These are phyloP conservation scores for Eupithecia centaureata DNA, from an alignment of 2,888 invertebrate species.

Conservation along the genomic window DNA sequence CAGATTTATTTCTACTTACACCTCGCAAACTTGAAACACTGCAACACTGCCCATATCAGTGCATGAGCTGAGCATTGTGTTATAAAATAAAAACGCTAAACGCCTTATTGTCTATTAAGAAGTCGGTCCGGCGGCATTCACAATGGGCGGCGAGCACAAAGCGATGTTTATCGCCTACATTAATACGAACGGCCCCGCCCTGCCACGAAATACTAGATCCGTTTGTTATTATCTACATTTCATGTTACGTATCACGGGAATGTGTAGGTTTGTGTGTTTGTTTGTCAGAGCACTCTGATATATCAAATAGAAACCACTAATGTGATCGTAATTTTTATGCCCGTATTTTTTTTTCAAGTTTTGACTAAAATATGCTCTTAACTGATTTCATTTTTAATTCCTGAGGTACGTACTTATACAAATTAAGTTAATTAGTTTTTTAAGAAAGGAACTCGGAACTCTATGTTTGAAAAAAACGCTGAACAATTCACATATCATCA, in stretches of 20 bases:
- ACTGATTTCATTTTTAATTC: too few species aligned
- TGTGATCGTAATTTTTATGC: too few species aligned
- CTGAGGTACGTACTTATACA: too few species aligned
- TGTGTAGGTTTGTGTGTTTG: conserved; percentile 4
- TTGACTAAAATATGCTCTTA: too few species aligned
- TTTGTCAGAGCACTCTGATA: background rate
- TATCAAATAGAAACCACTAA: background rate
- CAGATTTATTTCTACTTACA: background rate
- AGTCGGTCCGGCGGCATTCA: conserved; percentile 69
- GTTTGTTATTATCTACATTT: conserved; percentile 54
- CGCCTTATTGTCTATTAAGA: conserved; percentile 82
- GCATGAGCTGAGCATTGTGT: conserved; percentile 63
- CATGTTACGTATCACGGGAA: background rate
- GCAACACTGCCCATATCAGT: conserved; percentile 52
- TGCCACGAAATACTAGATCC: conserved; percentile 79
- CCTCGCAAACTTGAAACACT: background rate
- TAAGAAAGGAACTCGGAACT: background rate
- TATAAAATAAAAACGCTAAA: conserved; percentile 81
- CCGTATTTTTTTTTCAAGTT: too few species aligned
- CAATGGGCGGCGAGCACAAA: conserved; percentile 80
- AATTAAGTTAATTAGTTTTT: too few species aligned
- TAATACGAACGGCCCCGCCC: conserved; percentile 80
- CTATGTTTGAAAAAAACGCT: too few species aligned
- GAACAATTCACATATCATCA: too few species aligned
- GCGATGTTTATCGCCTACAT: conserved; percentile 76